These are phyloP conservation scores for Gandaritis pyraliata DNA, from an alignment of 2,888 invertebrate species.

Conservation along the genomic window DNA sequence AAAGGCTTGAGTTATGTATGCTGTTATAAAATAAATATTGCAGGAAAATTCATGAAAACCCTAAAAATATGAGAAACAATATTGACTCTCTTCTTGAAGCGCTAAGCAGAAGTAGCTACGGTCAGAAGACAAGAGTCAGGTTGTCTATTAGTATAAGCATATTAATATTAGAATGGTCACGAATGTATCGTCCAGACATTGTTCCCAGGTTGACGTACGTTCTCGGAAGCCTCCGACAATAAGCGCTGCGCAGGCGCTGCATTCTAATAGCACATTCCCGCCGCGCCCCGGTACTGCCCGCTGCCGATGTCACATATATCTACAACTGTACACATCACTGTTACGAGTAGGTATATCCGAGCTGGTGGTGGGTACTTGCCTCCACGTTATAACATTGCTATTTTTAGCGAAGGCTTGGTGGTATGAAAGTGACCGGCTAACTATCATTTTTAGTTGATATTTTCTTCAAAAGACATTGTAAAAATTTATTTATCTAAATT, in stretches of 20 bases:
- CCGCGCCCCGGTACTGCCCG: background rate
- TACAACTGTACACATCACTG: conserved; percentile 15
- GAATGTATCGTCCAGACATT: conserved; percentile 3
- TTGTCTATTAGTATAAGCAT: background rate
- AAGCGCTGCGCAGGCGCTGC: conserved; percentile 26
- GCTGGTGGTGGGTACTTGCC: background rate
- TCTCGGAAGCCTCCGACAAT: conserved; percentile 27
- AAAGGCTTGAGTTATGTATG: too few species aligned
- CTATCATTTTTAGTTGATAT: background rate
- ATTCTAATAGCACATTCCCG: conserved; percentile 27
- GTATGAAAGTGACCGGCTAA: background rate
- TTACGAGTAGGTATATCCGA: background rate
- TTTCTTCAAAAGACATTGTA: too few species aligned
- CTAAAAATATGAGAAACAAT: too few species aligned
- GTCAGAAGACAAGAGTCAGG: background rate
- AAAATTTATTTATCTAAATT: too few species aligned
- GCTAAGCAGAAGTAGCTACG: background rate
- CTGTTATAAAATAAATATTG: too few species aligned
- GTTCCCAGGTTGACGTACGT: conserved; percentile 27
- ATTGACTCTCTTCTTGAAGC: too few species aligned
- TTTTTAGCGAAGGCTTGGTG: background rate
- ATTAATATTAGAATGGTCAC: background rate
- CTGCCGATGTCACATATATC: conserved; percentile 7
- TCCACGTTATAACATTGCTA: background rate
- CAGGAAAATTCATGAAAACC: too few species aligned